Percentiles rank a stretch among this genome's conserved stretches.
Conservation (phyloP, 2,888 invertebrate species). For the Eupithecia subfuscata region DNA sequence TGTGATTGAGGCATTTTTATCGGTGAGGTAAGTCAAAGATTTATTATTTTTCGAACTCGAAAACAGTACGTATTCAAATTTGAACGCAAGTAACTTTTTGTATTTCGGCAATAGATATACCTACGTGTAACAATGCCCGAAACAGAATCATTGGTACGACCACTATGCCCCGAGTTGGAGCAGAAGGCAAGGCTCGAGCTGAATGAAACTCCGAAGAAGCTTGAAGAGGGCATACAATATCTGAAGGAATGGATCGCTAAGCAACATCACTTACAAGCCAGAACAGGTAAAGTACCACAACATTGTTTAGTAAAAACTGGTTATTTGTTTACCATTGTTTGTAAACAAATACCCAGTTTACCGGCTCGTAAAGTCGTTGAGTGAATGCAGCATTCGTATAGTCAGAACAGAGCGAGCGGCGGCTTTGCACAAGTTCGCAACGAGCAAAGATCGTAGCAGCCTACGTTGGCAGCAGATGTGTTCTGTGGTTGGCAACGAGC, state of each 20-base stretch:
- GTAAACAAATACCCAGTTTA: not conserved
- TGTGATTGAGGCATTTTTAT: not conserved
- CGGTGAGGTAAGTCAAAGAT: not conserved
- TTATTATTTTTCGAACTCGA: not conserved
- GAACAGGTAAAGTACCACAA: slow-evolving; percentile 29
- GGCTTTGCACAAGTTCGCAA: not conserved
- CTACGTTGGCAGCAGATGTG: too few relatives aligned
- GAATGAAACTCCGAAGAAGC: slow-evolving; percentile 50
- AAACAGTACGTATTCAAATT: not conserved
- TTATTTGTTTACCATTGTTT: too few relatives aligned
- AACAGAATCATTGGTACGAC: slow-evolving; percentile 54
- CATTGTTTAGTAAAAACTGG: too few relatives aligned
- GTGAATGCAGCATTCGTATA: not conserved
- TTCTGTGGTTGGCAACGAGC: too few relatives aligned
- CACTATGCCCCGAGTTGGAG: slow-evolving; percentile 53
- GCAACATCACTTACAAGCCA: slow-evolving; percentile 56
- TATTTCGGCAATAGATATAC: not conserved
- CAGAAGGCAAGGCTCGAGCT: slow-evolving; percentile 69
- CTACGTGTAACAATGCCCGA: slow-evolving; percentile 32
- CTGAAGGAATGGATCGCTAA: slow-evolving; percentile 81
- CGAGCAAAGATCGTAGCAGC: not conserved
- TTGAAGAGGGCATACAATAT: slow-evolving; percentile 73
- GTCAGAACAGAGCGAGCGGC: not conserved
- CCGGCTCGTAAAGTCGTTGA: not conserved
- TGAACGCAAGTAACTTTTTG: not conserved